phyloP scores from a whole-genome alignment of 2,888 invertebrate species.

The Zaprionus lineosus region DNA sequence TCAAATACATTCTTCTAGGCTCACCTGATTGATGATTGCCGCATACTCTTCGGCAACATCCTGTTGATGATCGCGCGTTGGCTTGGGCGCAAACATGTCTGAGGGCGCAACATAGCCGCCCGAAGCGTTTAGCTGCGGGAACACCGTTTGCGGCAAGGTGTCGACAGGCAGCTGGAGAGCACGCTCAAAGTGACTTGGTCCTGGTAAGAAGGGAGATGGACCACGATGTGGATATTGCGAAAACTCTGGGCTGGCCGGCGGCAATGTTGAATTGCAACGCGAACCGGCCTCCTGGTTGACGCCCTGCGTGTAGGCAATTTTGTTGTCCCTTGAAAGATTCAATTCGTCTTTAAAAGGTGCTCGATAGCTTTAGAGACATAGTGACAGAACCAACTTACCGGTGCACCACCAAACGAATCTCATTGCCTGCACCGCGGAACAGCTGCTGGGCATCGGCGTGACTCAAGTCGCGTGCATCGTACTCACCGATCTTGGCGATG shows the following conservation, averaged over 20 bases:
- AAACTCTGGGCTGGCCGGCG: constrained; percentile 69
- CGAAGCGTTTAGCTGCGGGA: constrained; percentile 83
- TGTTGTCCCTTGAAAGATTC: constrained; percentile 78
- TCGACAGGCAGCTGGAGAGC: constrained; percentile 81
- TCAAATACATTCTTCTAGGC: no score
- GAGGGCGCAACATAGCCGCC: constrained; percentile 82
- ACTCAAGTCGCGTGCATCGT: constrained; percentile 92
- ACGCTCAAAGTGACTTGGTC: constrained; percentile 83
- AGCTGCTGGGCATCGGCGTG: constrained; percentile 96
- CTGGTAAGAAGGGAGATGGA: constrained; percentile 85
- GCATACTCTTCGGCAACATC: constrained; percentile 82
- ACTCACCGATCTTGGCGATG: constrained; percentile 94
- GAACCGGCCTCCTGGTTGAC: constrained; percentile 83
- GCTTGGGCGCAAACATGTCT: constrained; percentile 81
- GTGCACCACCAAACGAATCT: constrained; percentile 91
- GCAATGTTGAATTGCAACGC: constrained; percentile 83
- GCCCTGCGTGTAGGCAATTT: constrained; percentile 82
- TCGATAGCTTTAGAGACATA: no score
- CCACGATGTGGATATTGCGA: constrained; percentile 84
- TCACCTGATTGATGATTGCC: constrained; percentile 82
- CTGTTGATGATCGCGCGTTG: constrained; percentile 83
- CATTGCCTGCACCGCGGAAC: constrained; percentile 91
- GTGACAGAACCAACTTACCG: constrained; percentile 86
- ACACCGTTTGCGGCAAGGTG: constrained; percentile 84
- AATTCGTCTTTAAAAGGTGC: background rate